Evolutionary conservation across 1,140 invertebrate genomes (phyloP).

Genomic region (Anastrepha ludens): DNA sequence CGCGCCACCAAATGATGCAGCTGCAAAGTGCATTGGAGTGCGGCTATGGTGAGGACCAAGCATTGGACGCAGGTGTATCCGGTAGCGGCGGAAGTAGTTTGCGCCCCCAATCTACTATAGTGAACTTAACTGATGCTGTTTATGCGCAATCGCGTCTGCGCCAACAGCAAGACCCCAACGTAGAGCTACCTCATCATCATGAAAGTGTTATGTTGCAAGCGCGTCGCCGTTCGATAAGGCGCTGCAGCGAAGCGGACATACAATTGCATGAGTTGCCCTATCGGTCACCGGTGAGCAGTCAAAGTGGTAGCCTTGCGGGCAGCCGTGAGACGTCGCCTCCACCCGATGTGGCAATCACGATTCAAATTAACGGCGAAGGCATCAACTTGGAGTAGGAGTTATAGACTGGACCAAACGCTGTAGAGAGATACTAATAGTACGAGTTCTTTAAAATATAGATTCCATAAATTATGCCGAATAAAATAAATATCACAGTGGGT

Average conservation of each 20-base stretch:
- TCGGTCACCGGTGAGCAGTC: background rate
- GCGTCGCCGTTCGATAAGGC: conserved; percentile 24
- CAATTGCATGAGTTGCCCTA: conserved; percentile 6
- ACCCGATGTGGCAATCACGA: conserved; percentile 62
- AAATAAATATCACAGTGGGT: too few species aligned
- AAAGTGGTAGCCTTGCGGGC: background rate
- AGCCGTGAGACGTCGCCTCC: conserved; percentile 6
- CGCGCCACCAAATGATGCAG: conserved; percentile 60
- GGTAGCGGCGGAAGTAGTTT: conserved; percentile 60
- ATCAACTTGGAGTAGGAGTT: conserved; percentile 57
- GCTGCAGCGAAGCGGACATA: background rate
- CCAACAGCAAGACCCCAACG: conserved; percentile 20
- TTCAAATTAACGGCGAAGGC: conserved; percentile 69
- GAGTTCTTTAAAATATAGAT: too few species aligned
- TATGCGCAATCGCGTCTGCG: conserved; percentile 67
- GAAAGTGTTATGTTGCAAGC: background rate
- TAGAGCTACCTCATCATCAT: background rate
- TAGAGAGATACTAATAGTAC: background rate
- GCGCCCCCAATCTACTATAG: conserved; percentile 53
- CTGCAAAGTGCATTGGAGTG: conserved; percentile 7
- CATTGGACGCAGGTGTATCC: conserved; percentile 56
- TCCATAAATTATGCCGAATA: too few species aligned
- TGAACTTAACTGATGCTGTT: conserved; percentile 62
- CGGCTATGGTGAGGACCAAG: conserved; percentile 12
- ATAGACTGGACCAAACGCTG: background rate